A percentile compares a stretch with the other conserved stretches of the same genome.
These are phyloP conservation scores for Urocynchramus pylzowi DNA, from an alignment of 2,113 vertebrate genomes.

Conservation along the genomic window DNA sequence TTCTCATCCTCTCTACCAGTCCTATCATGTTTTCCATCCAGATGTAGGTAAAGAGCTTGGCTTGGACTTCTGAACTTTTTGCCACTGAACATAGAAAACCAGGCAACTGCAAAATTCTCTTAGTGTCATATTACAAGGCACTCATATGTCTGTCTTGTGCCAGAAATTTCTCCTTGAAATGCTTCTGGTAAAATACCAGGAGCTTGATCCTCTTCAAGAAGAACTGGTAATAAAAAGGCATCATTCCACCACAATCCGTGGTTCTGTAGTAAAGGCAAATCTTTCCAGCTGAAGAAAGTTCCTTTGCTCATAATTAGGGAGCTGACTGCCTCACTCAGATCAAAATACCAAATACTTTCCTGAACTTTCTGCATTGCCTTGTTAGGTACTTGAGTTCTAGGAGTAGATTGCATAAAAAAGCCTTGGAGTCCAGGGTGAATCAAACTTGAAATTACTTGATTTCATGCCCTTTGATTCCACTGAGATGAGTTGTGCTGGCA, in stretches of 20 bases:
- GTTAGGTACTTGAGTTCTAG: not conserved
- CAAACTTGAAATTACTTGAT: not conserved
- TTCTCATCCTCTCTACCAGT: not conserved
- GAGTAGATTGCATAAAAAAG: not conserved
- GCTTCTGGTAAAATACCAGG: not conserved
- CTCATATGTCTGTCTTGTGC: not conserved
- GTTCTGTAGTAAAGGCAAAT: not conserved
- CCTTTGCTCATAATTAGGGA: not conserved
- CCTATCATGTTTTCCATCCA: not conserved
- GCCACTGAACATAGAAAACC: not conserved
- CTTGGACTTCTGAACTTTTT: not conserved
- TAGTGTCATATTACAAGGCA: not conserved
- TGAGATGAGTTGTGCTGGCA: not conserved
- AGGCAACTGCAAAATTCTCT: not conserved
- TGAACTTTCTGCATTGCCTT: not conserved
- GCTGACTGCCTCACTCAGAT: not conserved
- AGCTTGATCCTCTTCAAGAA: not conserved
- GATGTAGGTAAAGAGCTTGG: not conserved
- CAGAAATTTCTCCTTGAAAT: not conserved
- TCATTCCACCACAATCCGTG: not conserved
- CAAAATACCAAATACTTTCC: not conserved
- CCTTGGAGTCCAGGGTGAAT: not conserved
- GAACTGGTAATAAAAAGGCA: not conserved
- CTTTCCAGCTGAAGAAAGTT: not conserved
- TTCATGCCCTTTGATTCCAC: not conserved